Conservation (phyloP, 2,888 invertebrate species). For the Protonemura montana region DNA sequence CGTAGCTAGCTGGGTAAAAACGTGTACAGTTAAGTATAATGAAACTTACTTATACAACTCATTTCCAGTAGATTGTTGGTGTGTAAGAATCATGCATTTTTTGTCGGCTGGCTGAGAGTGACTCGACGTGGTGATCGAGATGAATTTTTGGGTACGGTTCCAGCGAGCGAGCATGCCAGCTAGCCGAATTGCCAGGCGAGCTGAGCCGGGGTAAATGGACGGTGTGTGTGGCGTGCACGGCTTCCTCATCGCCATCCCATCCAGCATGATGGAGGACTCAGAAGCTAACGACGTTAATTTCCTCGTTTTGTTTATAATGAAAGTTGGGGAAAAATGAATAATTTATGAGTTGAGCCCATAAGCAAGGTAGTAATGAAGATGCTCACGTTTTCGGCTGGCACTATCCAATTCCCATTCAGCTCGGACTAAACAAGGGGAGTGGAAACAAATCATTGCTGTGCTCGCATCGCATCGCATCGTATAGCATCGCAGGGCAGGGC, state of each 20-base stretch:
- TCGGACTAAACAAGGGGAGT: conserved; percentile 12
- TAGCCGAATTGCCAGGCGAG: not conserved
- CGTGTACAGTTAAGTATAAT: not conserved
- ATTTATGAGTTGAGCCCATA: conserved; percentile 30
- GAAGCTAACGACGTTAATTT: conserved; percentile 33
- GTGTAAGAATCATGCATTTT: not conserved
- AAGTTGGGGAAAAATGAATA: conserved; percentile 31
- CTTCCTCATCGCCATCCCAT: not conserved
- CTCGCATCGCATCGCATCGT: not conserved
- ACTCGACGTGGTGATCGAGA: not conserved
- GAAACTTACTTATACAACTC: conserved; percentile 7
- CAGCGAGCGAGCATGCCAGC: not conserved
- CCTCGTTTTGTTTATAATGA: conserved; percentile 29
- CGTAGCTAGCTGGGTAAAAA: not conserved
- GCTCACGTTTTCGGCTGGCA: conserved; percentile 2
- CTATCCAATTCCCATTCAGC: conserved; percentile 28
- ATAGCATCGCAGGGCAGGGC: not conserved
- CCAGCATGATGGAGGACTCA: conserved; percentile 7
- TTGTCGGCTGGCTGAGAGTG: not conserved
- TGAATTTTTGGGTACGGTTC: conserved; percentile 12
- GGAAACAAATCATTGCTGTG: not conserved
- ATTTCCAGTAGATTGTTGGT: not conserved
- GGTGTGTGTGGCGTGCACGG: conserved; percentile 12
- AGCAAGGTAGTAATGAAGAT: conserved; percentile 34
- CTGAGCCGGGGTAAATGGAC: not conserved